Evolutionary conservation across 2,888 invertebrate species (phyloP), one percentile per base, ranked within the genome.

Genomic region (Amphipoea oculea): DNA sequence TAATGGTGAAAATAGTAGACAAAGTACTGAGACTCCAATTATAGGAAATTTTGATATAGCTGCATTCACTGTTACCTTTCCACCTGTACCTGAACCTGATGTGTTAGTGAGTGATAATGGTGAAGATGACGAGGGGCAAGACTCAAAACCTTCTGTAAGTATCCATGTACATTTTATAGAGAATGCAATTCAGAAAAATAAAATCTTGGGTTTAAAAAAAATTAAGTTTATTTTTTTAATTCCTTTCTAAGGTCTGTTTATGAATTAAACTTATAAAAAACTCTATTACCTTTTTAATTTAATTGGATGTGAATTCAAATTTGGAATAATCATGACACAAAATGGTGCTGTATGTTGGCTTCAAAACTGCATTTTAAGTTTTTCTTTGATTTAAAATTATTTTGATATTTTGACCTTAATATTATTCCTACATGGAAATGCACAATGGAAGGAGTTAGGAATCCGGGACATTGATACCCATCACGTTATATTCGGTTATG

Each of bases 131-230:
- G 23, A 6, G 23, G 36, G 6, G 6, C 66, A 36, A 65, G 36
- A 65, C 9, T 14, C 17, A 5, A 20, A 63, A 29, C 12, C 7
- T 11, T 2, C 68, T 36, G 77, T 77, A 36, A 65, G 79, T 78
- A 54, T 12, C 0, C 6, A 17, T 20, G 12, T 29, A 51, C 12
- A 29, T 69, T 69, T 29, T 69, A 7, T 48, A 51, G 2, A 23
- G 3, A 48, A 12, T 11, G 29, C 20, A 6, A 29, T 29, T 48
- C 12, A 14, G 4, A 20, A 29, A 20, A 20, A 12, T 48, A 23
- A 12, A 48, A 20, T 29, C 4, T 69, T 29, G 29, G 29, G 29
- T 29, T 29, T 29, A 29, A 29, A 29, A 29, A 29, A 29, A 29
- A 29, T 12, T 2, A 23, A 40, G 11, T 11, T 9, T 20, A 3